Conservation (phyloP, 2,888 invertebrate species). For the Chaitophorus viminalis region DNA sequence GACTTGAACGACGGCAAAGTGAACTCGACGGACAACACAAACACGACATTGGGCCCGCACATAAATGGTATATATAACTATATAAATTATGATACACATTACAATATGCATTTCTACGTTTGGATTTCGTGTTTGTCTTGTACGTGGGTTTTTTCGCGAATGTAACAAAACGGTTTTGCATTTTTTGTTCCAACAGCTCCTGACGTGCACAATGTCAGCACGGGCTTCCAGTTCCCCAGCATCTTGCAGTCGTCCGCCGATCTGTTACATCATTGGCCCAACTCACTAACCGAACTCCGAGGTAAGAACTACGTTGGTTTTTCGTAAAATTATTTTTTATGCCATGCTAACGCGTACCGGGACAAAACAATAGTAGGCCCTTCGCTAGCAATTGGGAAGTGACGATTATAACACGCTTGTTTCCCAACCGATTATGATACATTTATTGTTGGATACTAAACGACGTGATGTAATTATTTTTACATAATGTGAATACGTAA, state of each 20-base stretch:
- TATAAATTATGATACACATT: too few relatives aligned
- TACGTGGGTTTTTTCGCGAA: background rate
- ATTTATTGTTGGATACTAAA: too few relatives aligned
- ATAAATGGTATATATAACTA: conserved; percentile 52
- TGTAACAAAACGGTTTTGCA: background rate
- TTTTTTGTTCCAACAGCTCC: conserved; percentile 60
- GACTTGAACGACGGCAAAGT: conserved; percentile 78
- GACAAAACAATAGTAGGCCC: too few relatives aligned
- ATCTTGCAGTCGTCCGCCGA: conserved; percentile 64
- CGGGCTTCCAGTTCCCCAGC: conserved; percentile 64
- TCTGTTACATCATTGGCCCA: conserved; percentile 65
- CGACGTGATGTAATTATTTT: too few relatives aligned
- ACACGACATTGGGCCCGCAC: conserved; percentile 37
- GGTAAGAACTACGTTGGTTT: conserved; percentile 63
- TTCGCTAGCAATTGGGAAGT: too few relatives aligned
- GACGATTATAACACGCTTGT: too few relatives aligned
- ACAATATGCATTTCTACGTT: background rate
- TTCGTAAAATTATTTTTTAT: background rate
- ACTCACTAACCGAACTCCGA: conserved; percentile 65
- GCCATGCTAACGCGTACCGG: too few relatives aligned
- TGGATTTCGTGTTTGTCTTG: background rate
- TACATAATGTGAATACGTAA: too few relatives aligned
- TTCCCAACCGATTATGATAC: too few relatives aligned
- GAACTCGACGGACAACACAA: conserved; percentile 63
- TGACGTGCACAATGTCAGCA: conserved; percentile 63